Conservation (phyloP, 1,140 invertebrate species). For the Zaprionus lachaisei region DNA sequence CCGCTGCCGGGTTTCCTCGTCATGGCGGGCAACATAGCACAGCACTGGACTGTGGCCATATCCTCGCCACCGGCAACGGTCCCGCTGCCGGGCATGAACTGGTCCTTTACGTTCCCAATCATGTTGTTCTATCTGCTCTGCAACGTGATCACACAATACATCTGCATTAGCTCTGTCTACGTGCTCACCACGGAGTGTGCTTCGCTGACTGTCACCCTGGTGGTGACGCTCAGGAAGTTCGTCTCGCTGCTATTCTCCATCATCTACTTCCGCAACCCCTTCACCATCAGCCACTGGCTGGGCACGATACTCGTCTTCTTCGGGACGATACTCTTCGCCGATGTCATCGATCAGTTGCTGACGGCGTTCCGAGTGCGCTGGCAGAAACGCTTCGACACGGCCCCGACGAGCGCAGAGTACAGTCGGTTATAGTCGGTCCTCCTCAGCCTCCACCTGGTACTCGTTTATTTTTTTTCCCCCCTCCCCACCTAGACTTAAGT, state of each 20-base stretch:
- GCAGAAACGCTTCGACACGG: slow-evolving; percentile 14
- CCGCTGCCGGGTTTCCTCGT: slow-evolving; percentile 74
- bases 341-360: slow-evolving; percentile 61
- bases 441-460: not conserved
- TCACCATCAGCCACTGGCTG: slow-evolving; percentile 96
- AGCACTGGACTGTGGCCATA: slow-evolving; percentile 88
- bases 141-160: slow-evolving; percentile 96
- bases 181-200: slow-evolving; percentile 96
- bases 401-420: slow-evolving; percentile 18
- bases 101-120: slow-evolving; percentile 88
- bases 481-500: slow-evolving; percentile 1
- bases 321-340: slow-evolving; percentile 94
- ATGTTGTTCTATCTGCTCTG: slow-evolving; percentile 92
- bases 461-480: not conserved
- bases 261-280: slow-evolving; percentile 97
- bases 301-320: slow-evolving; percentile 96
- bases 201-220: slow-evolving; percentile 97
- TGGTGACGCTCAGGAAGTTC: slow-evolving; percentile 98
- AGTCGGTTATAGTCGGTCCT: slow-evolving; percentile 23
- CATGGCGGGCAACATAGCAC: slow-evolving; percentile 89
- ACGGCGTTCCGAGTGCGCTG: slow-evolving; percentile 18
- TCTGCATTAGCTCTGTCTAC: slow-evolving; percentile 98
- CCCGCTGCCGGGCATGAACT: slow-evolving; percentile 85
- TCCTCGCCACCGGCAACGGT: slow-evolving; percentile 48
- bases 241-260: slow-evolving; percentile 97